Percentiles rank a stretch among this genome's conserved stretches.
Evolutionary conservation across 2,888 invertebrate genomes (phyloP).

Genomic region (Agrilus mali): DNA sequence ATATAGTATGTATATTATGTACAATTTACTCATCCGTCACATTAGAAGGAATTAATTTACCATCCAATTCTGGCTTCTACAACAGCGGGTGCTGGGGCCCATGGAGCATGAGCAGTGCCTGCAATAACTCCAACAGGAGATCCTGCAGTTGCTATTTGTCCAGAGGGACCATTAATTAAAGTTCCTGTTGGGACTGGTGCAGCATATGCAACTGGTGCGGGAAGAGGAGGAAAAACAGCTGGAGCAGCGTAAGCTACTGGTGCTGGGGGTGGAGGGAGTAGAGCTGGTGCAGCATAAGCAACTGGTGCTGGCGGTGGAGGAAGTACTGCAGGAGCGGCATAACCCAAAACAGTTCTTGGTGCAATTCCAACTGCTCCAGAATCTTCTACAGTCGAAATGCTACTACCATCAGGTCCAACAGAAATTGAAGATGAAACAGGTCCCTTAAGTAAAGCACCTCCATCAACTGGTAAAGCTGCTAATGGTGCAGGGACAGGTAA

Average conservation of each 20-base stretch:
- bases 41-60: too few relatives aligned
- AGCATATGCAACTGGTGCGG: conserved; percentile 21
- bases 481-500: background rate
- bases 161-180: background rate
- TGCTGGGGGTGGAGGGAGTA: background rate
- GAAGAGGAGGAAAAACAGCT: background rate
- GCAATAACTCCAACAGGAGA: background rate
- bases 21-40: too few relatives aligned
- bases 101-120: too few relatives aligned
- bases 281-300: conserved; percentile 10
- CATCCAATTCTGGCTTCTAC: too few relatives aligned
- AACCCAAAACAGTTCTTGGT: conserved; percentile 25
- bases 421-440: conserved; percentile 8
- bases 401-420: conserved; percentile 30
- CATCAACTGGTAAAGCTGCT: conserved; percentile 4
- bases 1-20: too few relatives aligned
- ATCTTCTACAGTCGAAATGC: conserved; percentile 34
- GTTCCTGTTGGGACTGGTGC: conserved; percentile 3
- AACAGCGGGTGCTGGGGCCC: too few relatives aligned
- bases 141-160: background rate
- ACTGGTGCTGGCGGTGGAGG: background rate
- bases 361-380: conserved; percentile 32
- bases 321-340: conserved; percentile 17
- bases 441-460: conserved; percentile 6
- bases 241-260: conserved; percentile 24